Evolutionary conservation across 1,140 invertebrate species (phyloP), one percentile per base, ranked within the genome.

Genomic region (Argopecten irradians): DNA sequence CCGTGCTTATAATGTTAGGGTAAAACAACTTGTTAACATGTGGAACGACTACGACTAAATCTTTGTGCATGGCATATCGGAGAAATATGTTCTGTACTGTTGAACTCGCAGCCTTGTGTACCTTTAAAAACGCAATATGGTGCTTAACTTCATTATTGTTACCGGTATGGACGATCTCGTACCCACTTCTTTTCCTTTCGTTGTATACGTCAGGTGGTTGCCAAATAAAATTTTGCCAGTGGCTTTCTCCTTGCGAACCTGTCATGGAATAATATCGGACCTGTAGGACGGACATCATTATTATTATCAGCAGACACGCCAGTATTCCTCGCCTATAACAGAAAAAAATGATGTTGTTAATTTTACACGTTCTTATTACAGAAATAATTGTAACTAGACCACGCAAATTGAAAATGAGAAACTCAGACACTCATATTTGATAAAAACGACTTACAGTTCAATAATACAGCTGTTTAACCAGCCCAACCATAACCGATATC

Each of bases 11-110:
- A 0, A 89, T 71, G n/a, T 89, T 89, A 32, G 46, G 41, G 28
- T 86, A 89, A 0, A 71, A 83, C 9, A 32, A 22, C 39, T 85
- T 82, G 1, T n/a, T 32, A 46, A 16, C 83, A 90, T 83, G 91
- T 90, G 82, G 43, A 86, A 34, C 90, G 7, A 95, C 94, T 88
- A 96, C 94, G 41, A 94, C 92, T 33, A 92, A 86, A 22, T 90
- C 39, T 16, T 86, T 87, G 0, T 35, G 34, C 33, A 88, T 43
- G 13, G 91, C 91, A 84, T 84, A 92, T 2, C 92, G 87, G 36
- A 90, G 89, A 2, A 92, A 39, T 85, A 92, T 91, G 86, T 91
- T 92, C 87, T 90, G 86, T 0, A 90, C 85, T 0, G 92, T 91
- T 32, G 91, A 89, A 71, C 89, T 90, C 1, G 88, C 92, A 19